Base-by-base conservation (phyloP, 1,140 invertebrate species). In the Heterodera carotae region DNA sequence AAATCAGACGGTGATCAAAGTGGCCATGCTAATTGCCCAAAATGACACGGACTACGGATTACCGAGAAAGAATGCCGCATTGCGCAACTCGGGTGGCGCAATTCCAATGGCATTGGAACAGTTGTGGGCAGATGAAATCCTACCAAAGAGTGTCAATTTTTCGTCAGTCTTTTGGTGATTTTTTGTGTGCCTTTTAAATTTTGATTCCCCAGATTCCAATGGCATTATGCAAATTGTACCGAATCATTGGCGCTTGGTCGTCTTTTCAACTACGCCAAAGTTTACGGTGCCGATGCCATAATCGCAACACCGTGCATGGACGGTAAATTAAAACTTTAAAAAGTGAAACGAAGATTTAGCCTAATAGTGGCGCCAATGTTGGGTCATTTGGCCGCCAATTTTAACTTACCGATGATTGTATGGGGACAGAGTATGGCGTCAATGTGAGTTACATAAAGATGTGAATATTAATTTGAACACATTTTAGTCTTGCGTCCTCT, bases 381-480 rank as follows among this genome's bases (percentile, higher is more conserved):
- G 12, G 48, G 48, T 15, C 48, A 56, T 56, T 56, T 56, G 48
- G 48, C 48, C 22, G 12, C 48, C 48, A 56, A n/a, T 22, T 56
- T 56, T 22, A 56, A 56, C 48, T 56, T 56, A 18, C 48, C 48
- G 22, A 56, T 56, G 48, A 56, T 56, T 12, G 48, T 56, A 18
- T 56, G 48, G 48, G 48, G 48, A 56, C 48, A 56, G 48, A 56
- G 48, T 22, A 56, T 56, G 48, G 48, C 48, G 48, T 56, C 48
- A 4, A 18, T 22, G 48, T 56, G 48, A 56, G 48, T 56, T 56
- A 12, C n/a, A 43, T 43, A 43, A 43, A 43, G 10, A 39, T 39
- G 36, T 6, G 10, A 39, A 39, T 39, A n/a, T n/a, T n/a, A n/a
- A n/a, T 39, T 39, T 10, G 36, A 39, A 39, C 36, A 39, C 4